Percentiles rank a stretch among this genome's conserved stretches.
These are phyloP conservation scores for Ophion obscuratus DNA, from an alignment of 2,888 invertebrate genomes.

Conservation along the genomic window DNA sequence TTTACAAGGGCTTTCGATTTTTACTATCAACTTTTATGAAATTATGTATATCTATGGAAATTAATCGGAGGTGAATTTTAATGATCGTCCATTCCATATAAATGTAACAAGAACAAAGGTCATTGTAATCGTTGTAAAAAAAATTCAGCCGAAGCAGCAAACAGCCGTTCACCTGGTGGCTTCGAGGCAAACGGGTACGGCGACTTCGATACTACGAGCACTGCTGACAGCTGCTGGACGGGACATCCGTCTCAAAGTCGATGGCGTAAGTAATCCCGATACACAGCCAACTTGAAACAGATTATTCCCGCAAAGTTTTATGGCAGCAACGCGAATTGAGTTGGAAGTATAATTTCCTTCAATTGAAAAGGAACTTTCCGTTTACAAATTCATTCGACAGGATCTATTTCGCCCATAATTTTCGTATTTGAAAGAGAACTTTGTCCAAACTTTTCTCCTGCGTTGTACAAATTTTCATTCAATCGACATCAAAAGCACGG, in stretches of 20 bases:
- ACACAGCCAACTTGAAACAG: neutral
- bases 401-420: neutral
- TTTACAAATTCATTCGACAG: neutral
- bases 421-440: neutral
- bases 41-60: neutral
- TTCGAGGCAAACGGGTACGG: slow-evolving; percentile 95
- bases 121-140: slow-evolving; percentile 32
- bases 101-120: slow-evolving; percentile 28
- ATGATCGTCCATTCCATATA: slow-evolving; percentile 6
- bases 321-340: too few species aligned
- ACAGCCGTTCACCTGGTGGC: slow-evolving; percentile 98
- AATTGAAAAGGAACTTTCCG: too few species aligned
- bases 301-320: neutral
- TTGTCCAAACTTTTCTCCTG: neutral
- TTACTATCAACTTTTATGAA: neutral
- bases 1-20: too few species aligned
- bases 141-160: slow-evolving; percentile 93
- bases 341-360: too few species aligned
- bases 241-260: slow-evolving; percentile 93
- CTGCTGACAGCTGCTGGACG: slow-evolving; percentile 95
- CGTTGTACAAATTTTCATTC: neutral
- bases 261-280: slow-evolving; percentile 90
- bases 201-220: slow-evolving; percentile 94
- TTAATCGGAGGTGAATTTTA: neutral
- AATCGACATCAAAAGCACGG: neutral